Base-by-base conservation (phyloP, 1,140 invertebrate species). In the Aricia agestis region DNA sequence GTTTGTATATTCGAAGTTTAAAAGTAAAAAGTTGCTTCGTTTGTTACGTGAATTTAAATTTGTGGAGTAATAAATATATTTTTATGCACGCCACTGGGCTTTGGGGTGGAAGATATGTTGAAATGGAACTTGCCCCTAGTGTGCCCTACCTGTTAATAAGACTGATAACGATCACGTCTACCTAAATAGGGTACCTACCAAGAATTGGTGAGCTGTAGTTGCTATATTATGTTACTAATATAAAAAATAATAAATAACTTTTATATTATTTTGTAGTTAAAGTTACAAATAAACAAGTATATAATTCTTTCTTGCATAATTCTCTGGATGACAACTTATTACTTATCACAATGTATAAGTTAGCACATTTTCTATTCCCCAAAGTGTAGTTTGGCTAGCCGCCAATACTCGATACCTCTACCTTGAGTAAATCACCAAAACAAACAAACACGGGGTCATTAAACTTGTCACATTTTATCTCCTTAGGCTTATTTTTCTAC, bases 371-470 rank as follows among this genome's bases (percentile, higher is more conserved):
- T 70, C 72, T 68, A 61, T 61, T 52, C 63, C 66, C 66, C 77
- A 71, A 77, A 75, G 77, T 81, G 80, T 77, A 74, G 73, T 63
- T 74, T 84, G 82, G 82, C 81, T 63, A 59, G 25, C 66, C 57
- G 79, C 82, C 81, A 84, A 67, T 71, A 69, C 52, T 71, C 71
- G 75, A 74, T 59, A 66, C 67, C 70, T 74, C 72, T 77, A 80
- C 80, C 80, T 82, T 81, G 78, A 79, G 76, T 82, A 83, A 83
- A 87, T 86, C 83, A 82, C 75, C 80, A 74, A 77, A 72, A 80
- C 76, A 83, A 85, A 84, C 82, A 81, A 80, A 84, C 81, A 79
- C 65, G 69, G 74, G 79, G 72, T 75, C 79, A 77, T 80, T 77
- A 82, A 78, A 79, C 75, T 72, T 72, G 57, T 68, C 66, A 74